These are phyloP conservation scores for Alsophila aescularia DNA, from an alignment of 2,888 invertebrate species.

Conservation along the genomic window DNA sequence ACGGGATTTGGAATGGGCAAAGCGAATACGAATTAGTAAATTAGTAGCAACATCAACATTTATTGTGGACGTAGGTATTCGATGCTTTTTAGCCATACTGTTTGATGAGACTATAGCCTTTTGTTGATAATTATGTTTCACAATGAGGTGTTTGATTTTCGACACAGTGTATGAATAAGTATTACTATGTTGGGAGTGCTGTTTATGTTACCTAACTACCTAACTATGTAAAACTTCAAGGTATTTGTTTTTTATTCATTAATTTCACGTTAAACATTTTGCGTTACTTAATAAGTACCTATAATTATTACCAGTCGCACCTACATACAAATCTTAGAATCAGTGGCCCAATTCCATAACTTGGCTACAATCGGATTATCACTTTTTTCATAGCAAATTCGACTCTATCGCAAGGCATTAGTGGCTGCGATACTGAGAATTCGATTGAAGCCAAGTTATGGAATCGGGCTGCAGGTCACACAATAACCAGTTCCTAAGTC, in stretches of 20 bases:
- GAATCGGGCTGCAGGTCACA: too few species aligned
- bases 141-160: constrained; percentile 41
- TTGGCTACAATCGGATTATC: too few species aligned
- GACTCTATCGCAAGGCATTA: too few species aligned
- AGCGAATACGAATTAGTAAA: constrained; percentile 84
- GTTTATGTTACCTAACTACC: constrained; percentile 14
- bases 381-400: too few species aligned
- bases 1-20: constrained; percentile 72
- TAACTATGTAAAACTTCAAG: not conserved
- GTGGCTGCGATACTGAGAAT: too few species aligned
- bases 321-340: too few species aligned
- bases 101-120: constrained; percentile 42
- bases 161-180: not conserved
- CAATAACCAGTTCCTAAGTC: not conserved
- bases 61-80: constrained; percentile 56
- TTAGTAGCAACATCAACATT: constrained; percentile 78
- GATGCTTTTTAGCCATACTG: constrained; percentile 61
- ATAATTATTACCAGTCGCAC: too few species aligned
- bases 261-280: not conserved
- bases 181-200: constrained; percentile 15
- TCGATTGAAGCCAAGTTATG: too few species aligned
- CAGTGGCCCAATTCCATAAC: too few species aligned
- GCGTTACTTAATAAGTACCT: too few species aligned
- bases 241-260: not conserved
- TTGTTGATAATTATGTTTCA: constrained; percentile 37